phyloP scores from a whole-genome alignment of 2,797 vertebrate species.

The Macroramphosus scolopax region DNA sequence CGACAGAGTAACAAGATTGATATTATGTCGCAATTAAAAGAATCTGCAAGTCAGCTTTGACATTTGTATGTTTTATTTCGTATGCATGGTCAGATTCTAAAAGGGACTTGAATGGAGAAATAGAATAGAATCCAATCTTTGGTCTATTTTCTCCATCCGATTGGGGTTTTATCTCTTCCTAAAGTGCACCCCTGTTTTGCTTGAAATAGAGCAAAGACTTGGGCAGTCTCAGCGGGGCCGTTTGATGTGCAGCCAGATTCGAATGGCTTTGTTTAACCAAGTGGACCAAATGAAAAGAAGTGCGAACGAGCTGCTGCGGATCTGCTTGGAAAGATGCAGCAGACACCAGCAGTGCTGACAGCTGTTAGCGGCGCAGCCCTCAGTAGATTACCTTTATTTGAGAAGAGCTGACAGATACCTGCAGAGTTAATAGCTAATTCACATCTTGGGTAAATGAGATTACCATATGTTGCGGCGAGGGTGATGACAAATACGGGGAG shows the following conservation, averaged over 20 bases:
- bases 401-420: conserved; percentile 32
- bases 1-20: too few relatives aligned
- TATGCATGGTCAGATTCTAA: too few relatives aligned
- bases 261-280: conserved; percentile 34
- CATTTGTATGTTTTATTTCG: too few relatives aligned
- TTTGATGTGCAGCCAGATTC: conserved; percentile 15
- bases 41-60: too few relatives aligned
- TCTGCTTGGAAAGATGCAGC: conserved; percentile 18
- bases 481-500: conserved; percentile 34
- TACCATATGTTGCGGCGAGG: conserved; percentile 27
- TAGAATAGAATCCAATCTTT: too few relatives aligned
- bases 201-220: too few relatives aligned
- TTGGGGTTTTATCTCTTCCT: too few relatives aligned
- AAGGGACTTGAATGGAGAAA: too few relatives aligned
- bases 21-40: too few relatives aligned
- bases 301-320: conserved; percentile 13
- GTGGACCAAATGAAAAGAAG: conserved; percentile 17
- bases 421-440: conserved; percentile 33
- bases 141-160: too few relatives aligned
- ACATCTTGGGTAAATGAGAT: conserved; percentile 37
- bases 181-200: too few relatives aligned
- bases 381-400: conserved; percentile 36
- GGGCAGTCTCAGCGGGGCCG: conserved; percentile 1
- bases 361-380: conserved; percentile 11
- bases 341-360: conserved; percentile 28